phyloP scores from a whole-genome alignment of 2,888 invertebrate species.

The Lymantria dispar region DNA sequence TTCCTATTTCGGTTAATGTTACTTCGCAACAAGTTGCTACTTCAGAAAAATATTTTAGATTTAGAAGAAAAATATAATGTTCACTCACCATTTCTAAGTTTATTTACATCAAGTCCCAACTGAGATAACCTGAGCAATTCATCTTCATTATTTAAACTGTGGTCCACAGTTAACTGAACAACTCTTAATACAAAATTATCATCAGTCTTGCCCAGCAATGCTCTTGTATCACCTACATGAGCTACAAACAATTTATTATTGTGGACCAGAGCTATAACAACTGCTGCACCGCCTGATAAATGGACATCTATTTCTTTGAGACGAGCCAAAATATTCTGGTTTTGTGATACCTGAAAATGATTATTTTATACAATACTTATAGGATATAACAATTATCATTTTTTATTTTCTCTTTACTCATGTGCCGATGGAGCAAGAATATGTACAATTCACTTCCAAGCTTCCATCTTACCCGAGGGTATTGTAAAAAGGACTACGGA shows the following conservation, averaged over 20 bases:
- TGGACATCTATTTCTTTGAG: conserved; percentile 89
- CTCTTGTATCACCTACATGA: conserved; percentile 92
- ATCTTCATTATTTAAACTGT: conserved; percentile 92
- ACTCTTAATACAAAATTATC: conserved; percentile 88
- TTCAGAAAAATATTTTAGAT: too few species aligned
- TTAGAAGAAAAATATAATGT: too few species aligned
- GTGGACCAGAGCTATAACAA: conserved; percentile 90
- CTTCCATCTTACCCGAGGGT: too few species aligned
- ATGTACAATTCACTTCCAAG: too few species aligned
- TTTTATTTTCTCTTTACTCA: too few species aligned
- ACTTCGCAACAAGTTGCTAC: too few species aligned
- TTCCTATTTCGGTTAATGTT: too few species aligned
- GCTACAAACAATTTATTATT: conserved; percentile 91
- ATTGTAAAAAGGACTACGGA: too few species aligned
- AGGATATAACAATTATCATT: too few species aligned
- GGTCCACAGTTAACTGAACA: conserved; percentile 91
- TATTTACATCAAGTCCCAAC: conserved; percentile 88
- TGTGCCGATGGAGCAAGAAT: too few species aligned
- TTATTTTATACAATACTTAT: too few species aligned
- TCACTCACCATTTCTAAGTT: conserved; percentile 83
- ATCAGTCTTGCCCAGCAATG: conserved; percentile 90
- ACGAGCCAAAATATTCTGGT: conserved; percentile 81
- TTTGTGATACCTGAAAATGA: conserved; percentile 62
- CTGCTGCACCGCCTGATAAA: conserved; percentile 91
- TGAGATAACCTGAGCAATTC: conserved; percentile 90